Percentiles rank a stretch among this genome's conserved stretches.
phyloP scores from a whole-genome alignment of 2,113 vertebrate genomes.

The Lanius ludovicianus region DNA sequence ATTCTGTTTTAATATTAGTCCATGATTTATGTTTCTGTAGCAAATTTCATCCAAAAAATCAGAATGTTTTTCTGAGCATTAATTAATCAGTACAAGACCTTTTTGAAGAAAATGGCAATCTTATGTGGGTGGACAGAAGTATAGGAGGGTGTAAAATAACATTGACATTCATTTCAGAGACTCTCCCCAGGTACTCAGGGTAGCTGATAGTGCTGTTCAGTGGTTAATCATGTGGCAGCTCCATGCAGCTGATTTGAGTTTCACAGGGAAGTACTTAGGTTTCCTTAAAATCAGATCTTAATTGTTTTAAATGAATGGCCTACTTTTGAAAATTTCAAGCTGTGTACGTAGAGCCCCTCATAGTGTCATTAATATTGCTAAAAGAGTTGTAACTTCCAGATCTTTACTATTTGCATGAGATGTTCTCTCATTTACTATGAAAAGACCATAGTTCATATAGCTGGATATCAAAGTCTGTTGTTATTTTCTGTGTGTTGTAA shows the following conservation, averaged over 20 bases:
- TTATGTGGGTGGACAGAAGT: not conserved
- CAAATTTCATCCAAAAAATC: not conserved
- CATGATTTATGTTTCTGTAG: not conserved
- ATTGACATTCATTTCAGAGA: not conserved
- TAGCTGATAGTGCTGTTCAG: not conserved
- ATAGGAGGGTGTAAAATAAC: not conserved
- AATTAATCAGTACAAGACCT: constrained; percentile 7
- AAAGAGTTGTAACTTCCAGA: not conserved
- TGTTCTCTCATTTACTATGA: not conserved
- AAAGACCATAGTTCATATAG: not conserved
- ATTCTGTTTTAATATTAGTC: not conserved
- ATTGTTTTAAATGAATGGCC: not conserved
- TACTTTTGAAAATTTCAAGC: not conserved
- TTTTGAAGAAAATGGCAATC: not conserved
- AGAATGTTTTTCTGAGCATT: not conserved
- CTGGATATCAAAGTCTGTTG: not conserved
- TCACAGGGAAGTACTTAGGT: not conserved
- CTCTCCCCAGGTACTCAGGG: not conserved
- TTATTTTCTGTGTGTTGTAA: not conserved
- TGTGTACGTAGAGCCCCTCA: not conserved
- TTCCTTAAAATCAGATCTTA: not conserved
- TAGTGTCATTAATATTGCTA: not conserved
- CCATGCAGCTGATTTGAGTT: not conserved
- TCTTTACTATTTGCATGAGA: not conserved
- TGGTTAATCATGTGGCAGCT: not conserved